phyloP scores from a whole-genome alignment of 2,888 invertebrate species.

The Alloscopus bannaensis region DNA sequence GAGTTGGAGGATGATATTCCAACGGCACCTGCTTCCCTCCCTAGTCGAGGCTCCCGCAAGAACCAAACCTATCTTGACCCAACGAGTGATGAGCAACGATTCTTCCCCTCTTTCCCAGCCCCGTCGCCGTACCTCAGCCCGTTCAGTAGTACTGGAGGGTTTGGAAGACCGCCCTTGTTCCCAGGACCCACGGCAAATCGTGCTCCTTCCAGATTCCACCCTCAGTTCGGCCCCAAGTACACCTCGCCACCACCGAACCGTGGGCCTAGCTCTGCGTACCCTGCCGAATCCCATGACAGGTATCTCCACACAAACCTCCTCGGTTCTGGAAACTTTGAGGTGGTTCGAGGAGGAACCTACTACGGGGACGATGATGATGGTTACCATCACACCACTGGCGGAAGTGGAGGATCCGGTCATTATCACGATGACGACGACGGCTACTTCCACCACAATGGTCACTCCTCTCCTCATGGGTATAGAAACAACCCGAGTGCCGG shows the following conservation, averaged over 20 bases:
- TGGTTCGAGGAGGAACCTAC: slow-evolving; percentile 89
- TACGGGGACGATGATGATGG: slow-evolving; percentile 81
- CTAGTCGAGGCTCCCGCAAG: background rate
- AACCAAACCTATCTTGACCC: slow-evolving; percentile 63
- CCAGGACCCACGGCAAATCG: slow-evolving; percentile 71
- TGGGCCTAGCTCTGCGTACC: slow-evolving; percentile 68
- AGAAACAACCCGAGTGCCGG: slow-evolving; percentile 78
- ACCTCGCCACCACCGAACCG: slow-evolving; percentile 65
- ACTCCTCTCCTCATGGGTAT: slow-evolving; percentile 79
- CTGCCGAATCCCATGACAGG: slow-evolving; percentile 74
- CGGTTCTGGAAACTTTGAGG: slow-evolving; percentile 91
- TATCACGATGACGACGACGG: slow-evolving; percentile 84
- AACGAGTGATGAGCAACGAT: slow-evolving; percentile 71
- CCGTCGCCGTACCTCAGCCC: slow-evolving; percentile 64
- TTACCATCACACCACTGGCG: slow-evolving; percentile 78
- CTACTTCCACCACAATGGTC: slow-evolving; percentile 80
- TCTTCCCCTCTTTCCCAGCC: slow-evolving; percentile 71
- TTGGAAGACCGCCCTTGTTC: slow-evolving; percentile 69
- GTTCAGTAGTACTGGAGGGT: slow-evolving; percentile 55
- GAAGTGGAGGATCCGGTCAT: slow-evolving; percentile 84
- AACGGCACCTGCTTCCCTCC: slow-evolving; percentile 22
- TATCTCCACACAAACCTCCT: slow-evolving; percentile 80
- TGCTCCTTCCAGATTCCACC: slow-evolving; percentile 70
- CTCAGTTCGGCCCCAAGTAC: slow-evolving; percentile 68
- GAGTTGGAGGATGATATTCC: slow-evolving; percentile 28